A percentile compares a stretch with the other conserved stretches of the same genome.
Conservation (phyloP, 2,113 vertebrate species). For the Catagonus wagneri region DNA sequence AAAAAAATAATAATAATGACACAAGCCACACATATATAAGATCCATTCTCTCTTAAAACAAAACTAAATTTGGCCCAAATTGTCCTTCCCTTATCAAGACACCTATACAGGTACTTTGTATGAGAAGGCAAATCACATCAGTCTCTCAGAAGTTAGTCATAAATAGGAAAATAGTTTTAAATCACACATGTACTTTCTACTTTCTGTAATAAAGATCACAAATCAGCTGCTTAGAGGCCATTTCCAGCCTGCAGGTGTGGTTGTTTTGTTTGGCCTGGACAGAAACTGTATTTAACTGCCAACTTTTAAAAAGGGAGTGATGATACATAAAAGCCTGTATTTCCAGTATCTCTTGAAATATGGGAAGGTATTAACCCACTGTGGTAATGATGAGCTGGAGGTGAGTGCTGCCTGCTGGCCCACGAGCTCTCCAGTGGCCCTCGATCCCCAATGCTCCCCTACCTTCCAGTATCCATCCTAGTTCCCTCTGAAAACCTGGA, state of each 20-base stretch:
- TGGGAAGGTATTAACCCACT: not conserved
- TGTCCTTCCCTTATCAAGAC: not conserved
- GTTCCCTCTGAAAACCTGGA: not conserved
- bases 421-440: not conserved
- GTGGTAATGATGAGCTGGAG: not conserved
- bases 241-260: not conserved
- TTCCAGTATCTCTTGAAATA: not conserved
- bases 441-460: not conserved
- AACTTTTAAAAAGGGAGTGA: constrained; percentile 19
- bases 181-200: not conserved
- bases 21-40: not conserved
- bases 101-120: not conserved
- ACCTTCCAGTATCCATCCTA: not conserved
- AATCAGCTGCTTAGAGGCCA: not conserved
- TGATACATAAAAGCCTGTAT: not conserved
- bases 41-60: not conserved
- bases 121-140: not conserved
- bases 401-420: not conserved
- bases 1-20: not conserved
- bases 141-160: not conserved
- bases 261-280: constrained; percentile 11
- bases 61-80: not conserved
- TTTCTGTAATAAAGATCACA: constrained; percentile 37
- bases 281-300: constrained; percentile 24
- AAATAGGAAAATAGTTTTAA: constrained; percentile 37